phyloP scores from a whole-genome alignment of 2,888 invertebrate genomes.

The Drosophila barbarae region DNA sequence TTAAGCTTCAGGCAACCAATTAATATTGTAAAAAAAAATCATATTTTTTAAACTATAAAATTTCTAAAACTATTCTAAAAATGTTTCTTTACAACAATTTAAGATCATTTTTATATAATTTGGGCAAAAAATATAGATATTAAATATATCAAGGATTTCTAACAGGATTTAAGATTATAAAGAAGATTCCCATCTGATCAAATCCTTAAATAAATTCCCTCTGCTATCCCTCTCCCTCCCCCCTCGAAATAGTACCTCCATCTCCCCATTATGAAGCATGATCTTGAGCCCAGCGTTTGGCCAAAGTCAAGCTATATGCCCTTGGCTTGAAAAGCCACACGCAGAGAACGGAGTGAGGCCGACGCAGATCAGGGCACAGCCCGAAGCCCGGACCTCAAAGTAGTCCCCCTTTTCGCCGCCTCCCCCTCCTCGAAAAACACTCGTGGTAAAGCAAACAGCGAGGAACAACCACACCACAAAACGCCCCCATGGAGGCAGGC shows the following conservation, averaged over 20 bases:
- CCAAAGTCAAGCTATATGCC: constrained; percentile 62
- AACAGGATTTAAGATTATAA: too few relatives aligned
- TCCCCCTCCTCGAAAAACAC: constrained; percentile 33
- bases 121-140: too few relatives aligned
- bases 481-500: constrained; percentile 67
- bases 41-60: not conserved
- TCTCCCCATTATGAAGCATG: constrained; percentile 26
- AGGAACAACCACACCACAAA: constrained; percentile 40
- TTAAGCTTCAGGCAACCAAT: not conserved
- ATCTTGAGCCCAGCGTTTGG: constrained; percentile 53
- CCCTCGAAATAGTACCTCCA: not conserved
- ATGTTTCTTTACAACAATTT: too few relatives aligned
- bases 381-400: constrained; percentile 14
- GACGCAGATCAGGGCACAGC: constrained; percentile 31
- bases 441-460: constrained; percentile 44
- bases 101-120: too few relatives aligned
- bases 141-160: too few relatives aligned
- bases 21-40: not conserved
- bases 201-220: not conserved
- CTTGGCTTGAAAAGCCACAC: constrained; percentile 68
- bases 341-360: constrained; percentile 51
- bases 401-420: not conserved
- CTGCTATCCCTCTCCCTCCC: constrained; percentile 24
- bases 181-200: not conserved
- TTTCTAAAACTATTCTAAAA: too few relatives aligned